Evolutionary conservation across 2,113 vertebrate species (phyloP), one percentile per base, ranked within the genome.

Genomic region (Coturnix japonica): DNA sequence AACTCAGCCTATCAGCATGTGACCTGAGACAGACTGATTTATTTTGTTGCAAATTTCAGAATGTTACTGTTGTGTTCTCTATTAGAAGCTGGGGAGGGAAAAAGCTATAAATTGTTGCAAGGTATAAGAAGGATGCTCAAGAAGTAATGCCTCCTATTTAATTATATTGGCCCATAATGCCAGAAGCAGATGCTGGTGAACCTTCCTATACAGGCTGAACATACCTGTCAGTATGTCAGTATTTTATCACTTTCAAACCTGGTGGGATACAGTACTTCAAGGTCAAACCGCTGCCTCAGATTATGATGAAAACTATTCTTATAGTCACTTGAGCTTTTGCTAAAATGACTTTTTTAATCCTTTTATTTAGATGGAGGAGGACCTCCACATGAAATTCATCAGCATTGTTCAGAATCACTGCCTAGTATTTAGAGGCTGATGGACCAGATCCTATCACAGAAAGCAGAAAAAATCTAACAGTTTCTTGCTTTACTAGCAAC

Each of bases 351-450:
- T 10, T 31, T 72, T 82, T 44, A 22, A 28, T 19, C 22, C 22
- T 71, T 64, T 64, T n/a, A 8, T 21, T 26, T 26, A 66, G 61
- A 64, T 33, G 9, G 39, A 82, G 11, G 39, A 82, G 9, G 41
- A 61, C 28, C 19, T 73, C 33, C 20, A 4, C 22, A 56, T n/a
- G n/a, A 59, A 31, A 61, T 43, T 22, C 1, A 4, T 4, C 35
- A 18, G 35, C 8, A 17, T 4, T 61, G 44, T 59, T n/a, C 65
- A 39, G 65, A 33, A 39, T 5, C 7, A 3, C 20, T 9, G 10
- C 9, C 1, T 0, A 3, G 23, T 28, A 23, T 39, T 60, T 10
- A 30, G 53, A 56, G 20, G 15, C 63, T 70, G 49, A 13, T 1
- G 18, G 54, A 64, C 33, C 21, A 28, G n/a, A 75, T 75, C 43